Evolutionary conservation across 2,888 invertebrate species (phyloP).

Genomic region (Drosophila helvetica): DNA sequence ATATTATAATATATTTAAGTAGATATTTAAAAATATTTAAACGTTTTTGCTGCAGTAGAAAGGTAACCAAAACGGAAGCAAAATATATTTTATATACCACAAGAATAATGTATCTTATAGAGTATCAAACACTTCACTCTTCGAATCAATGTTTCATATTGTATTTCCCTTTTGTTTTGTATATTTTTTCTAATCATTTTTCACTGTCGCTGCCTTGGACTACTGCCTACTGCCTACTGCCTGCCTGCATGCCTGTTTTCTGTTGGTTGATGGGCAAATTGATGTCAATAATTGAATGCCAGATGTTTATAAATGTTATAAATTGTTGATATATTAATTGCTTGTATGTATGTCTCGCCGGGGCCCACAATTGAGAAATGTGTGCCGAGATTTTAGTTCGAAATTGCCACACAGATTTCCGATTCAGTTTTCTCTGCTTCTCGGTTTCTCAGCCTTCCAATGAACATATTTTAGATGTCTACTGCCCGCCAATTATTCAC

Average conservation of each 20-base stretch:
- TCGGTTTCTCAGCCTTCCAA: neutral
- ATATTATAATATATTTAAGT: neutral
- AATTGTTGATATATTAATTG: conserved; percentile 39
- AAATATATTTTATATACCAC: too few species aligned
- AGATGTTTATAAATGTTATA: conserved; percentile 24
- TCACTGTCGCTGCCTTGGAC: conserved; percentile 25
- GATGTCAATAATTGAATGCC: conserved; percentile 45
- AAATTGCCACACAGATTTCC: conserved; percentile 17
- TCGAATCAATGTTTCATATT: neutral
- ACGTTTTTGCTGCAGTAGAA: neutral
- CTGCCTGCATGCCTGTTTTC: neutral
- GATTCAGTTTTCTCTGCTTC: neutral
- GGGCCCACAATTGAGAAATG: conserved; percentile 30
- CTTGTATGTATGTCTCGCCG: neutral
- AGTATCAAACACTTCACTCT: neutral
- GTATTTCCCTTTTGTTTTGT: conserved; percentile 9
- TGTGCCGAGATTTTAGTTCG: conserved; percentile 12
- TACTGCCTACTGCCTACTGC: conserved; percentile 6
- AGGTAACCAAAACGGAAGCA: too few species aligned
- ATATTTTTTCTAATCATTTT: conserved; percentile 22
- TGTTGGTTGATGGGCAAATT: conserved; percentile 33
- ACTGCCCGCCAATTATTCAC: neutral
- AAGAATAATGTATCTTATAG: too few species aligned
- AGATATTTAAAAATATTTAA: neutral
- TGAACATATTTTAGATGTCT: neutral